Base-by-base conservation (phyloP, 2,113 vertebrate species). In the Orthonyx spaldingii region DNA sequence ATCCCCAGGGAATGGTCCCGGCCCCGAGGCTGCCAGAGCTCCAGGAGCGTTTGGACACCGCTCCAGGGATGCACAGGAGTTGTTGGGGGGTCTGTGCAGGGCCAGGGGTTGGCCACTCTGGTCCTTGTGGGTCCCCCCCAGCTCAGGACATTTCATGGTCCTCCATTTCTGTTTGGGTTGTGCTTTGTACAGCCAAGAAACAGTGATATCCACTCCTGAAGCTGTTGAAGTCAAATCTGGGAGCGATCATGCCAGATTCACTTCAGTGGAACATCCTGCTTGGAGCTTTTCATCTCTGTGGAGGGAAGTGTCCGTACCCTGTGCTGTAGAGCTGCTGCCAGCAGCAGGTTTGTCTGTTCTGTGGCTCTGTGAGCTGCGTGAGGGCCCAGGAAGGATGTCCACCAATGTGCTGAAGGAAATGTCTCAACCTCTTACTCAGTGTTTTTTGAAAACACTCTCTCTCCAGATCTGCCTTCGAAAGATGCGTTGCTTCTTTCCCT, bases 11-110 rank as follows among this genome's bases (percentile, higher is more conserved):
- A 57, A 57, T 52, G 53, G 71, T 19, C 74, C 28, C 7, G 0
- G 47, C 41, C n/a, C 24, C 5, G 2, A 78, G 64, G 74, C 75
- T 79, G 35, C 41, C 75, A 71, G 49, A 71, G 75, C 66, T 71
- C 49, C 66, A 64, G 65, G n/a, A 63, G 41, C 3, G 1, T 55
- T 79, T 70, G 74, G 85, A 1, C n/a, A 53, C 13, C 0, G 0
- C 44, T 86, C 41, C 28, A 49, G 66, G 57, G 66, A 16, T 70
- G 56, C 3, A 2, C 49, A 35, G 66, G 57, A 1, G 56, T 23
- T 69, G n/a, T 1, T 60, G 61, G n/a, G 23, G 17, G 1, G 41
- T 42, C 44, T 65, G 60, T 1, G 28, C 50, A 57, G 44, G 50
- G 52, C 3, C 53, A 53, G 39, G 53, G 1, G 13, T 1, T 53